Base-by-base conservation (phyloP, 2,888 invertebrate species). In the Dexiosoma caninum region DNA sequence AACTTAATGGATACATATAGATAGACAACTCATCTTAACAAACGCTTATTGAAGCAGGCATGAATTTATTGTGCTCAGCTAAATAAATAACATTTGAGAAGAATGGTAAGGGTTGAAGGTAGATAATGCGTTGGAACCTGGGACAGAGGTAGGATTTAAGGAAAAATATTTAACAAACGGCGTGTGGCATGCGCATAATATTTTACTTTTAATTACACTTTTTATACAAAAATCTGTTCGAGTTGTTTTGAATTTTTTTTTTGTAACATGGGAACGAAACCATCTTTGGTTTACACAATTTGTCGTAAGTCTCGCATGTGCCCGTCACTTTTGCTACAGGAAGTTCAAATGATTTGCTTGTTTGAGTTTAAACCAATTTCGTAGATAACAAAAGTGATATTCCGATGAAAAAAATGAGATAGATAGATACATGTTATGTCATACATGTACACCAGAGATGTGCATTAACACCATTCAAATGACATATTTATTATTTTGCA, bases 251-350 rank as follows among this genome's bases (percentile, higher is more conserved):
- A n/a, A n/a, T n/a, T n/a, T n/a, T n/a, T n/a, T n/a, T n/a, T 37
- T 40, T 55, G 19, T 59, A 16, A 12, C 40, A 49, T 53, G 21
- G n/a, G n/a, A n/a, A 19, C 46, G 57, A 42, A 55, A 69, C 51
- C 64, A 49, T 62, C 75, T 49, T 69, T 19, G 27, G 55, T 19
- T 55, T 64, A 60, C 71, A 53, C 70, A 78, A 59, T 71, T 75
- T 57, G 80, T 77, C 84, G 74, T 57, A 79, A 81, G 83, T 62
- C 21, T 75, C 72, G 79, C 84, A 82, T 83, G 84, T 78, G 83
- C 57, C 82, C 62, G 19, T 8, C 9, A 14, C 57, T 70, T 30
- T 46, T 66, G n/a, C 16, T 7, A 42, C 60, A 60, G 76, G 71
- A 71, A 40, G 49, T 76, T 69, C 44, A 23, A 40, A n/a, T 49